Evolutionary conservation across 2,797 vertebrate species (phyloP), one percentile per base, ranked within the genome.

Genomic region (Erethizon dorsatum): DNA sequence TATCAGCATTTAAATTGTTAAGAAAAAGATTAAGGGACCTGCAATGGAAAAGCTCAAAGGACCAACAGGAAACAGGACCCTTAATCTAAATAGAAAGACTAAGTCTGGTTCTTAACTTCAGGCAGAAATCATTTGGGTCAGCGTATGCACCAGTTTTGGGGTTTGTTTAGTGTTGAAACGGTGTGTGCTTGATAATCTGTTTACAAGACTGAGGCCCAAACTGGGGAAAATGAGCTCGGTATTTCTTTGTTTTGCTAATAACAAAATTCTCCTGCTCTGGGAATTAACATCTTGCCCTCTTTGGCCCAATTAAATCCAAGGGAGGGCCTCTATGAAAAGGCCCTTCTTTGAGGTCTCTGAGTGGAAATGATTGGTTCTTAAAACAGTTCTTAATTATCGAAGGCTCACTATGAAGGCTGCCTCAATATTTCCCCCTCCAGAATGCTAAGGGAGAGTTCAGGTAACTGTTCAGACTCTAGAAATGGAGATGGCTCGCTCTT

Each of bases 401-500:
- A 97, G 86, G 94, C 95, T 94, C 97, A 54, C 91, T 83, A 77
- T 61, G 91, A 97, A 98, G 67, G 83, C n/a, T 57, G 90, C 92
- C n/a, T 71, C 88, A 82, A 2, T 69, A 95, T 79, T 98, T 95
- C 83, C 94, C 65, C 98, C 65, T 52, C 45, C 77, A 98, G 98
- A 98, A 99, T 98, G 96, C 97, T 97, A 95, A 98, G 98, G 96
- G 97, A 98, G 95, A 97, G 87, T 97, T 97, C 98, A 15, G 89
- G 96, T 88, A 99, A 99, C 92, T 91, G 96, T 94, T 99, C 99
- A 83, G 98, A 97, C 86, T 88, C 88, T 83, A 96, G 97, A 73
- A 98, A 98, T 69, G 99, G 98, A 94, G 99, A 98, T 71, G 98
- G 98, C 97, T 99, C 99, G 90, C 99, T 99, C 56, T 99, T 99